phyloP scores from a whole-genome alignment of 37 sponge, comb jelly and placozoan genomes.

The Spongilla lacustris region DNA sequence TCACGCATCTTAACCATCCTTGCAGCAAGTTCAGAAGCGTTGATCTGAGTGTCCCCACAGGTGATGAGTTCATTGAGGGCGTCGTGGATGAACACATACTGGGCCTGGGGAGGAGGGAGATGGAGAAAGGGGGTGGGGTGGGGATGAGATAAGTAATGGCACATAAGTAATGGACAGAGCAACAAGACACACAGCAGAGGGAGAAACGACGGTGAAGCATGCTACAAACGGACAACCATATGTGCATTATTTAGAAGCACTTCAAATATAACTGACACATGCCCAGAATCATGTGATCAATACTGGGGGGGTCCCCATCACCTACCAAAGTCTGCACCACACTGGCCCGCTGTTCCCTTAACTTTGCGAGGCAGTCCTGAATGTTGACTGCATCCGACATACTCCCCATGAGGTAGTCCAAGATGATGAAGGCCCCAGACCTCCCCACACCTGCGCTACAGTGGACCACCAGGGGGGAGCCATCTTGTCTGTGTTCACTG shows the following conservation, averaged over 20 bases:
- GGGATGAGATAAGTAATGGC: neutral
- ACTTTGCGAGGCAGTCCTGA: slow-evolving; percentile 38
- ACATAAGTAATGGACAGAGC: neutral
- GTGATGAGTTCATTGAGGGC: slow-evolving; percentile 85
- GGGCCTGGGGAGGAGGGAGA: slow-evolving; percentile 47
- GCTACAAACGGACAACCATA: neutral
- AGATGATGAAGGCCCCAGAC: slow-evolving; percentile 74
- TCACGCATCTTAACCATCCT: slow-evolving; percentile 44
- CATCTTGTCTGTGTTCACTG: slow-evolving; percentile 4
- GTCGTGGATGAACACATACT: slow-evolving; percentile 94
- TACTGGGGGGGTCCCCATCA: too few species aligned
- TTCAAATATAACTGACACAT: too few species aligned
- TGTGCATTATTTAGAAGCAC: too few species aligned
- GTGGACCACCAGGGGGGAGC: slow-evolving; percentile 73
- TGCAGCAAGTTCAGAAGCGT: slow-evolving; percentile 19
- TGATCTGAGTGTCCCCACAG: slow-evolving; percentile 83
- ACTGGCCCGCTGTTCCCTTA: slow-evolving; percentile 46
- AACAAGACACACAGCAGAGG: too few species aligned
- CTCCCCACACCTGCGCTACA: slow-evolving; percentile 87
- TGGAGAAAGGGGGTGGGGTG: neutral
- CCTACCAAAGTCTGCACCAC: slow-evolving; percentile 79
- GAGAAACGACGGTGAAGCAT: too few species aligned
- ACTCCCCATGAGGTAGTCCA: slow-evolving; percentile 72
- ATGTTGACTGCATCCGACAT: slow-evolving; percentile 58
- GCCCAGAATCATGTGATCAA: too few species aligned